These are phyloP conservation scores for Porites australiensis DNA, from an alignment of 64 coral and sea anemone species.

Conservation along the genomic window DNA sequence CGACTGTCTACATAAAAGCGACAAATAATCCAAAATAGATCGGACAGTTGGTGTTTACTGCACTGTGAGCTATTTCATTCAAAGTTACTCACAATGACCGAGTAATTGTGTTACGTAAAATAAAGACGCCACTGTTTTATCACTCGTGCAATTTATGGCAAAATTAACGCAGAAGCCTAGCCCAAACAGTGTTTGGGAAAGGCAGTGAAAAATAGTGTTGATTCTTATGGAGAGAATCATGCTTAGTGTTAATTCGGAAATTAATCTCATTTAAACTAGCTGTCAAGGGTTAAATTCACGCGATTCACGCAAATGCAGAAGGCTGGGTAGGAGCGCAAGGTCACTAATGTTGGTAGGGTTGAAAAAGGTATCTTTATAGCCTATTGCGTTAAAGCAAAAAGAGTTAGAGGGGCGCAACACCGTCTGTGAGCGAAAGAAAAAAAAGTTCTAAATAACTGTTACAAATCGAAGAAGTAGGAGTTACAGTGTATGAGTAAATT, in stretches of 20 bases:
- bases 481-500: not conserved
- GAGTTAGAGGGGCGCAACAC: not conserved
- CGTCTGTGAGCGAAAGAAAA: not conserved
- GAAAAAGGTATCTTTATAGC: not conserved
- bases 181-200: not conserved
- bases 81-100: not conserved
- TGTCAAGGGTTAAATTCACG: slow-evolving; percentile 1
- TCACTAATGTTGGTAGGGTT: not conserved
- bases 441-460: not conserved
- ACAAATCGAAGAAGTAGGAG: not conserved
- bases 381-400: not conserved
- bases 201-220: not conserved
- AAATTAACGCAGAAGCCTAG: too few relatives aligned
- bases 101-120: not conserved
- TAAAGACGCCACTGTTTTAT: not conserved
- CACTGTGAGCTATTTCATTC: too few relatives aligned
- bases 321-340: not conserved
- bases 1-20: slow-evolving; percentile 7
- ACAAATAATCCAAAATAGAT: slow-evolving; percentile 4
- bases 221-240: slow-evolving; percentile 1
- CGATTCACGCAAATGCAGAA: not conserved
- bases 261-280: not conserved
- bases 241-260: not conserved
- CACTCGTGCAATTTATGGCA: too few relatives aligned
- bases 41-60: too few relatives aligned